Evolutionary conservation across 2,888 invertebrate species (phyloP).

Genomic region (Pelosia muscerda): DNA sequence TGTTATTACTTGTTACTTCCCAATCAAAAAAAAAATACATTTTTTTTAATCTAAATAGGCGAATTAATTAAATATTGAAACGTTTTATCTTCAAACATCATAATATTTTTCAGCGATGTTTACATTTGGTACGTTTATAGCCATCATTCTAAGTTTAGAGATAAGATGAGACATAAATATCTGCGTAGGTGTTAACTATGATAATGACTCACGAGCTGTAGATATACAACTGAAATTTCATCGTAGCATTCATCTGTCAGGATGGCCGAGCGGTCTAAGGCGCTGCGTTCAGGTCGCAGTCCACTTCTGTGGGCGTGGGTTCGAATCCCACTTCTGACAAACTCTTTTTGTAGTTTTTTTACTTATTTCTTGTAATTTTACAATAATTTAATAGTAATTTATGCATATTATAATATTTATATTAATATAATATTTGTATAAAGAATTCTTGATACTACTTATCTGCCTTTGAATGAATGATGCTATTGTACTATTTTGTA

Average conservation of each 20-base stretch:
- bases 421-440: slow-evolving; percentile 10
- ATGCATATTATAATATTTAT: slow-evolving; percentile 20
- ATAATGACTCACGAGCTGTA: neutral
- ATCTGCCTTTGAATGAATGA: slow-evolving; percentile 44
- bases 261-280: slow-evolving; percentile 70
- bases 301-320: slow-evolving; percentile 70
- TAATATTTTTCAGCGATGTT: neutral
- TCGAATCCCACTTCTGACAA: slow-evolving; percentile 70
- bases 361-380: neutral
- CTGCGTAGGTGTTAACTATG: neutral
- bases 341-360: slow-evolving; percentile 37
- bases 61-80: too few species aligned
- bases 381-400: slow-evolving; percentile 10
- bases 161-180: neutral
- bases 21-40: too few species aligned
- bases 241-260: slow-evolving; percentile 9
- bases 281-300: slow-evolving; percentile 70
- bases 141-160: neutral
- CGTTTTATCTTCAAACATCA: neutral
- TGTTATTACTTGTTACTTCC: too few species aligned
- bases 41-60: too few species aligned
- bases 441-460: slow-evolving; percentile 36
- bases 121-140: too few species aligned
- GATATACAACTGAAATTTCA: slow-evolving; percentile 31
- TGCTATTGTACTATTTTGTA: slow-evolving; percentile 23